Conservation (phyloP, 2,888 invertebrate species). For the Tuta absoluta region DNA sequence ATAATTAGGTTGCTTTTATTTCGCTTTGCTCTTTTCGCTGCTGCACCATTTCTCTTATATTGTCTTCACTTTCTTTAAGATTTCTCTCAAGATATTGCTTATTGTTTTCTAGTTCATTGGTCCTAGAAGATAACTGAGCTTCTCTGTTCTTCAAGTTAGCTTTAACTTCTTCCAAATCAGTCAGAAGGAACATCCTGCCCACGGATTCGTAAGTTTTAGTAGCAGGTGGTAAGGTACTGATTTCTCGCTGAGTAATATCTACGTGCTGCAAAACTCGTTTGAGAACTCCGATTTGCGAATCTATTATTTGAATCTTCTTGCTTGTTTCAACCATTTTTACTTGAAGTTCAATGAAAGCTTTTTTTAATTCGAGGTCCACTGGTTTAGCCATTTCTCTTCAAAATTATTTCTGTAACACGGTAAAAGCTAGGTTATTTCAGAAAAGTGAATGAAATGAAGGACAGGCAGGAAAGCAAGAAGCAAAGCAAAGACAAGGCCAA, state of each 20-base stretch:
- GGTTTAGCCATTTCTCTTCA: slow-evolving; percentile 66
- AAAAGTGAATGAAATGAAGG: too few species aligned
- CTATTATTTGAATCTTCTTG: slow-evolving; percentile 89
- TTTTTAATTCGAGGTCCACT: slow-evolving; percentile 82
- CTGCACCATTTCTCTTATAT: slow-evolving; percentile 90
- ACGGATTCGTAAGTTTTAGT: slow-evolving; percentile 90
- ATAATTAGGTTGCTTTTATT: slow-evolving; percentile 36
- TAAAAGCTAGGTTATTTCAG: background rate
- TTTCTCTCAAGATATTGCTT: slow-evolving; percentile 90
- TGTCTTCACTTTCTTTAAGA: slow-evolving; percentile 92
- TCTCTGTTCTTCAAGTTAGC: slow-evolving; percentile 83
- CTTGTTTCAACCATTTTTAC: slow-evolving; percentile 90
- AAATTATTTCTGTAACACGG: background rate
- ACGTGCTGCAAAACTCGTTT: slow-evolving; percentile 86
- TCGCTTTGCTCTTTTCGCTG: slow-evolving; percentile 81
- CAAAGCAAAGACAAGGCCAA: too few species aligned
- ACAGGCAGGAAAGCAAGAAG: too few species aligned
- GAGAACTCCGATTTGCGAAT: slow-evolving; percentile 87
- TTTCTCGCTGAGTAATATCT: slow-evolving; percentile 85
- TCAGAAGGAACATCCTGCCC: slow-evolving; percentile 91
- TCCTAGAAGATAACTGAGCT: slow-evolving; percentile 82
- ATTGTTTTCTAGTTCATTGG: slow-evolving; percentile 86
- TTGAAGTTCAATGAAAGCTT: slow-evolving; percentile 91
- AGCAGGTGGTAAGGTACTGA: slow-evolving; percentile 80
- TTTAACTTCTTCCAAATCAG: slow-evolving; percentile 84